Evolutionary conservation across 1,140 invertebrate genomes (phyloP).

Genomic region (Hestina assimilis): DNA sequence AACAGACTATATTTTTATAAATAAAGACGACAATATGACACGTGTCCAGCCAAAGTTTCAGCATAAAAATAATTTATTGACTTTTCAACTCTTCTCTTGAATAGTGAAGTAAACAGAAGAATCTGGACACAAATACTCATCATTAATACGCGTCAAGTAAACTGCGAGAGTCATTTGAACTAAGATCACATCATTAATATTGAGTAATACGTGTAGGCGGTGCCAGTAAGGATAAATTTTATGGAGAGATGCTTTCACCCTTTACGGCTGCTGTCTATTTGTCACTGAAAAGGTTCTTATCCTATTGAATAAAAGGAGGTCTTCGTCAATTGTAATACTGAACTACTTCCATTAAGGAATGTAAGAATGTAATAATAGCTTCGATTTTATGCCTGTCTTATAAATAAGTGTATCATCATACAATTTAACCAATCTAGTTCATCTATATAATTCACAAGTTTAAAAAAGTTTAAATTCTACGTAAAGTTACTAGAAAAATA

Average conservation of each 20-base stretch:
- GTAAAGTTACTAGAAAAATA: too few species aligned
- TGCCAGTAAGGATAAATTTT: slow-evolving; percentile 53
- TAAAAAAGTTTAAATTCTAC: too few species aligned
- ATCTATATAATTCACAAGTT: too few species aligned
- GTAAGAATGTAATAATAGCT: background rate
- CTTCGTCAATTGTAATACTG: slow-evolving; percentile 18
- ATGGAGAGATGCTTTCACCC: slow-evolving; percentile 69
- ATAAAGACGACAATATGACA: background rate
- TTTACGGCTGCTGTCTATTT: slow-evolving; percentile 65
- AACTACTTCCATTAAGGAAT: background rate
- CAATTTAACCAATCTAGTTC: too few species aligned
- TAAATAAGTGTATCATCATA: too few species aligned
- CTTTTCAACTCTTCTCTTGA: slow-evolving; percentile 29
- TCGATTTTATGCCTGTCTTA: slow-evolving; percentile 23
- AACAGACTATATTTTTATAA: background rate
- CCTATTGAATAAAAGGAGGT: slow-evolving; percentile 37
- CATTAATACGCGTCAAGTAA: slow-evolving; percentile 70
- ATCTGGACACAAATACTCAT: slow-evolving; percentile 55
- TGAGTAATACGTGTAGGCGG: slow-evolving; percentile 66
- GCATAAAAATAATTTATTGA: slow-evolving; percentile 6
- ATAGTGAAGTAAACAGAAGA: slow-evolving; percentile 47
- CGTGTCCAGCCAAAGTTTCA: slow-evolving; percentile 6
- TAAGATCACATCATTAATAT: slow-evolving; percentile 77
- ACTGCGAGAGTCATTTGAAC: slow-evolving; percentile 65
- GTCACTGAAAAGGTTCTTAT: slow-evolving; percentile 40